Percentiles rank a stretch among this genome's conserved stretches.
These are phyloP conservation scores for Megatriorchis doriae DNA, from an alignment of 2,113 vertebrate genomes.

Conservation along the genomic window DNA sequence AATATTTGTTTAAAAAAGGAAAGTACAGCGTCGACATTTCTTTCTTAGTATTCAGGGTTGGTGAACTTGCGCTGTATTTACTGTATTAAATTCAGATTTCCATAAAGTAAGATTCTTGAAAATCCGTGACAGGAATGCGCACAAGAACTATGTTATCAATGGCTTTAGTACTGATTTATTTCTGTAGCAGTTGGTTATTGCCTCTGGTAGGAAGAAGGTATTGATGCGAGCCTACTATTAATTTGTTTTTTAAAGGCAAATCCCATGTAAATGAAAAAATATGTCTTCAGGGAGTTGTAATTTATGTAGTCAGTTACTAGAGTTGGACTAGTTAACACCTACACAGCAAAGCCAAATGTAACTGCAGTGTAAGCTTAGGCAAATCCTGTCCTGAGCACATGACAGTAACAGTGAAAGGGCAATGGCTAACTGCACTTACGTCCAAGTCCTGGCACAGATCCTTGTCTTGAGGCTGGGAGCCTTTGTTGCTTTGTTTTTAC, in stretches of 20 bases:
- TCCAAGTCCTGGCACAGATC: not conserved
- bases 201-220: not conserved
- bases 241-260: not conserved
- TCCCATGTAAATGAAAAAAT: not conserved
- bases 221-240: not conserved
- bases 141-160: not conserved
- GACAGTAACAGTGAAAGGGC: not conserved
- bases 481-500: not conserved
- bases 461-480: not conserved
- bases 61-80: not conserved
- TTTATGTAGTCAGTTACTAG: not conserved
- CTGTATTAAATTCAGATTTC: not conserved
- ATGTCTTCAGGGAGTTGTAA: not conserved
- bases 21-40: slow-evolving; percentile 41
- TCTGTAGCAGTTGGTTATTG: not conserved
- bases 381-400: not conserved
- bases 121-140: accelerated
- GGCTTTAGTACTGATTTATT: not conserved
- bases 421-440: not conserved
- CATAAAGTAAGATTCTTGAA: not conserved
- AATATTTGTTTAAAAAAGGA: slow-evolving; percentile 80
- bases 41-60: not conserved
- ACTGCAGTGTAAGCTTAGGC: not conserved
- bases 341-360: not conserved
- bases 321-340: not conserved